Evolutionary conservation across 2,888 invertebrate species (phyloP), one percentile per base, ranked within the genome.

Genomic region (Petrolisthes manimaculis): DNA sequence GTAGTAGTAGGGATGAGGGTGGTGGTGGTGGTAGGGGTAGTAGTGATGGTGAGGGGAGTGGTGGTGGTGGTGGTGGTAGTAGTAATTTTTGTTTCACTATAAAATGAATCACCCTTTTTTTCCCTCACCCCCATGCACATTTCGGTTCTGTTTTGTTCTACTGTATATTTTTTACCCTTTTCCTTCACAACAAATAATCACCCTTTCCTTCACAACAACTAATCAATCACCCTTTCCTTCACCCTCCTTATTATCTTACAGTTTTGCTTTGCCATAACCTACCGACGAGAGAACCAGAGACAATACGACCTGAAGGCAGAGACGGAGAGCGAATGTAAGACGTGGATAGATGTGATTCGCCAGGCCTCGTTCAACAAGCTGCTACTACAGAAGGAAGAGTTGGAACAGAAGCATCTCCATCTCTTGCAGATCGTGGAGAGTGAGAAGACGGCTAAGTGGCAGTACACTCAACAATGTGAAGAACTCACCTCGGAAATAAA

Each of bases 391-490:
- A 97, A 97, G 93, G 97, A 97, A 92, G 97, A 97, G 93, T 93
- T 98, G 92, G 97, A 98, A 92, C 97, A 97, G 93, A 97, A 97
- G 93, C 97, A 98, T 93, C 94, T 97, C 80, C 97, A 98, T 93
- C 94, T 98, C 82, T 95, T 97, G 90, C 94, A 94, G 91, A 91
- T 98, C 89, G 96, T 97, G 85, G 97, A 98, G 93, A 97, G 97
- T 91, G 97, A 97, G 93, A 95, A 97, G 92, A 97, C 97, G 1
- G 97, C 97, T 0, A 97, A 97, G 92, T 97, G 97, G 96, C 97
- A 97, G 93, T 97, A 97, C 93, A 96, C 97, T 0, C 97, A 97
- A 93, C 97, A 97, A 93, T 97, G 97, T 92, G 97, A 97, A 92
- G 97, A 97, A 92, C 94, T 97, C n/a, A 95, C 96, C 56, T 95